Evolutionary conservation across 2,113 vertebrate genomes (phyloP).

Genomic region (Bubo bubo): DNA sequence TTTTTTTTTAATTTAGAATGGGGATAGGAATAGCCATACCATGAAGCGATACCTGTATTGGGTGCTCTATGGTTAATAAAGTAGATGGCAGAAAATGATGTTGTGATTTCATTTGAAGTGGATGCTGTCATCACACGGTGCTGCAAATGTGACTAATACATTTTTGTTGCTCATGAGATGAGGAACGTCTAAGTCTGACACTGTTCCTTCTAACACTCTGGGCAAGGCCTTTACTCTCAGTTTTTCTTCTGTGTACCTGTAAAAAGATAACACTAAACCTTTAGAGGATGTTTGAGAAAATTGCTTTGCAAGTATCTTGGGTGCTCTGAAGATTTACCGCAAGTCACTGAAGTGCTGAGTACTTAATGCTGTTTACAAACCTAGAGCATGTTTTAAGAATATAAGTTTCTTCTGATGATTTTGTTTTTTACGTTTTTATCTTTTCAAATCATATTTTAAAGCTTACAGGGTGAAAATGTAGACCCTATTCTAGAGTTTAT

Average conservation of each 20-base stretch:
- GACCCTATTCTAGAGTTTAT: not conserved
- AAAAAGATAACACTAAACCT: not conserved
- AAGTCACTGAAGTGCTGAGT: not conserved
- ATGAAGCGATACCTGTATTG: not conserved
- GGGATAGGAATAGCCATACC: not conserved
- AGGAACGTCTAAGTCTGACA: not conserved
- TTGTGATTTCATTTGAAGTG: not conserved
- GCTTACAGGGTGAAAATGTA: not conserved
- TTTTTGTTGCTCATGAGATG: not conserved
- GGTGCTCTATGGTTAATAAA: not conserved
- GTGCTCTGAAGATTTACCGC: not conserved
- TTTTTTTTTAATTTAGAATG: not conserved
- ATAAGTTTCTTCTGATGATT: not conserved
- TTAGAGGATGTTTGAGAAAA: not conserved
- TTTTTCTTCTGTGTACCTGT: not conserved
- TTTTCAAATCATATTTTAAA: not conserved
- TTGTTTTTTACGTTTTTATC: not conserved
- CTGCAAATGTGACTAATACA: not conserved
- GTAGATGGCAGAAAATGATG: not conserved
- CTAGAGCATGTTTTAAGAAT: not conserved
- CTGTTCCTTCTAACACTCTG: not conserved
- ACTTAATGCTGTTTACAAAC: not conserved
- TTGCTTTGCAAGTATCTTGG: not conserved
- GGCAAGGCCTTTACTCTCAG: not conserved
- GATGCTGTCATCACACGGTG: not conserved